Evolutionary conservation across 2,888 invertebrate species (phyloP), one percentile per base, ranked within the genome.

Genomic region (Lithophane leautieri): DNA sequence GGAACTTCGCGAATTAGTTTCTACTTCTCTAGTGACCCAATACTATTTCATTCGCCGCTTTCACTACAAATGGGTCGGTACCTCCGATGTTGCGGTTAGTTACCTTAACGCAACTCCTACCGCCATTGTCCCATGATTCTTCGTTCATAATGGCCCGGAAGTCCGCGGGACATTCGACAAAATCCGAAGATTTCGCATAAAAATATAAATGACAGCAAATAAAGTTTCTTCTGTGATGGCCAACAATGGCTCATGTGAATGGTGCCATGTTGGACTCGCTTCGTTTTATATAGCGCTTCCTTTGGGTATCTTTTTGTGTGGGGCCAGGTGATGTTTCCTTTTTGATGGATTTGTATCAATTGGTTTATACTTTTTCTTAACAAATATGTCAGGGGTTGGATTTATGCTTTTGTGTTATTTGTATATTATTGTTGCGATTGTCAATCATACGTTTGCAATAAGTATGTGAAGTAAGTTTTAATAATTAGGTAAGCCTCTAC

Each of bases 131-230:
- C 87, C 76, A 89, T 91, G 93, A 92, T 92, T 73, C 70, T 50
- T 25, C 65, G 71, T 65, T 70, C 63, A 94, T 91, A 94, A 94
- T 91, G 82, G 84, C 86, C 94, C 95, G 95, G 95, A 95, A 93
- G 94, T 94, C 91, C 91, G 81, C 86, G 90, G 90, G 90, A 91
- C 90, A 90, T 90, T 89, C 90, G 89, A 90, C 85, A 89, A 86
- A 89, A 91, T 91, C 90, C 87, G 81, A 86, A 88, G 90, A 89
- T 90, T 91, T 89, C 89, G 89, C 91, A 91, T 92, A 92, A 93
- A 91, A 92, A 92, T 90, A 94, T 92, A 94, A 93, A 94, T 92
- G 94, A 94, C 94, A 95, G 94, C 93, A 95, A 95, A 95, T 94
- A 94, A 89, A 90, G 90, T 91, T 92, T 94, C 88, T 90, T 87